A percentile compares a stretch with the other conserved stretches of the same genome.
Conservation (phyloP, 2,888 invertebrate genomes). For the Agonopterix arenella region DNA sequence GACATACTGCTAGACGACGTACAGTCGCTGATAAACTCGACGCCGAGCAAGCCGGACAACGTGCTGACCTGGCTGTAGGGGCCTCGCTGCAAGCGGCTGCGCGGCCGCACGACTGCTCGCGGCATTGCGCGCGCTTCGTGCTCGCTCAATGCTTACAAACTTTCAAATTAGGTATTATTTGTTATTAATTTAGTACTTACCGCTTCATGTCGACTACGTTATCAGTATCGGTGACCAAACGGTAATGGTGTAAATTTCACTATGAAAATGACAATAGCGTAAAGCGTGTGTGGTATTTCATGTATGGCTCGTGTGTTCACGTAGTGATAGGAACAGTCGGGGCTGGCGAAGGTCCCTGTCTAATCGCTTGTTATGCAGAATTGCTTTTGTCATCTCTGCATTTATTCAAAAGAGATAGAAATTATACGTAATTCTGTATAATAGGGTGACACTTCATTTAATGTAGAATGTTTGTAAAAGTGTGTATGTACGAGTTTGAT, state of each 20-base stretch:
- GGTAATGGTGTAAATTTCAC: constrained; percentile 62
- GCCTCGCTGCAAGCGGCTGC: not conserved
- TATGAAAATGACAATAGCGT: constrained; percentile 55
- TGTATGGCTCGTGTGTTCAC: constrained; percentile 15
- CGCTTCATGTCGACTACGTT: constrained; percentile 27
- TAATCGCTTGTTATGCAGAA: constrained; percentile 41
- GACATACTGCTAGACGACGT: constrained; percentile 93
- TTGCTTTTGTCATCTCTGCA: constrained; percentile 61
- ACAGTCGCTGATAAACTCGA: constrained; percentile 92
- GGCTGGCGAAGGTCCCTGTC: not conserved
- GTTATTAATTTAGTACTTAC: constrained; percentile 33
- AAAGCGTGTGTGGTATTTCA: constrained; percentile 41
- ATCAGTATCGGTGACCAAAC: constrained; percentile 39
- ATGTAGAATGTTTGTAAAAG: not conserved
- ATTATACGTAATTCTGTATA: constrained; percentile 37
- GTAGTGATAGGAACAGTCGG: not conserved
- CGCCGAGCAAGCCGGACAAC: constrained; percentile 90
- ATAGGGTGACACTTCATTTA: constrained; percentile 3
- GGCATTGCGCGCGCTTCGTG: not conserved
- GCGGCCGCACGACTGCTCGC: constrained; percentile 1
- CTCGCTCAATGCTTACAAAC: constrained; percentile 29
- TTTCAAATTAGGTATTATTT: constrained; percentile 39
- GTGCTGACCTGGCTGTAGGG: constrained; percentile 90
- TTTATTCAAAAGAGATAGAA: constrained; percentile 66
- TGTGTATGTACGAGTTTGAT: constrained; percentile 1